Conservation (phyloP, 1,140 invertebrate genomes). For the Drepana arcuata region DNA sequence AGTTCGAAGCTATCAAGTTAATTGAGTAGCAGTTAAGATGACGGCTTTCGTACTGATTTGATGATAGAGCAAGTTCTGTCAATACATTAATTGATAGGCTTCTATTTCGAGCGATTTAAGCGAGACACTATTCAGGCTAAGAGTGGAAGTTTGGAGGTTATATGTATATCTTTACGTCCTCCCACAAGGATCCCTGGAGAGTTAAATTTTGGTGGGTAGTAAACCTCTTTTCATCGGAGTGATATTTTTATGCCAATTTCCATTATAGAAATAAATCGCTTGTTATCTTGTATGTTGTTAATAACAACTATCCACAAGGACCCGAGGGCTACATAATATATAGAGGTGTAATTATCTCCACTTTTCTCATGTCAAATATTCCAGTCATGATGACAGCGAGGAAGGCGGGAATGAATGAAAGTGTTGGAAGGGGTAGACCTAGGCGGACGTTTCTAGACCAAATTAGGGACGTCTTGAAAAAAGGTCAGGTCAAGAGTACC, state of each 20-base stretch:
- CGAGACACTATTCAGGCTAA: not conserved
- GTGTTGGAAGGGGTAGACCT: too few relatives aligned
- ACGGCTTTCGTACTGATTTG: conserved; percentile 17
- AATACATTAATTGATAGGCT: not conserved
- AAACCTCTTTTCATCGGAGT: not conserved
- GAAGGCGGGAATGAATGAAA: too few relatives aligned
- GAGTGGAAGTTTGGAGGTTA: not conserved
- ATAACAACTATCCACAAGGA: too few relatives aligned
- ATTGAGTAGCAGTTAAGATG: conserved; percentile 31
- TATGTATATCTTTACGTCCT: not conserved
- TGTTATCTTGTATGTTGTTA: too few relatives aligned
- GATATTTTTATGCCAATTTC: not conserved
- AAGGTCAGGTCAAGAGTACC: too few relatives aligned
- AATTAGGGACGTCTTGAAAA: too few relatives aligned
- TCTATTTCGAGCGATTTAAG: conserved; percentile 1
- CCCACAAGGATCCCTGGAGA: not conserved
- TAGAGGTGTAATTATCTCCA: too few relatives aligned
- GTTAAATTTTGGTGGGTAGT: not conserved
- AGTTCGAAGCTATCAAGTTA: conserved; percentile 34
- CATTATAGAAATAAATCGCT: too few relatives aligned
- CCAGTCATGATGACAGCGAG: too few relatives aligned
- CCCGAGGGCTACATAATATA: too few relatives aligned
- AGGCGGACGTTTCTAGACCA: too few relatives aligned
- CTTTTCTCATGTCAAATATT: too few relatives aligned
- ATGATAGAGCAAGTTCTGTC: conserved; percentile 10